Evolutionary conservation across 92 coral and sea anemone genomes (phyloP), one percentile per base, ranked within the genome.

Genomic region (Scolanthus callimorphus): DNA sequence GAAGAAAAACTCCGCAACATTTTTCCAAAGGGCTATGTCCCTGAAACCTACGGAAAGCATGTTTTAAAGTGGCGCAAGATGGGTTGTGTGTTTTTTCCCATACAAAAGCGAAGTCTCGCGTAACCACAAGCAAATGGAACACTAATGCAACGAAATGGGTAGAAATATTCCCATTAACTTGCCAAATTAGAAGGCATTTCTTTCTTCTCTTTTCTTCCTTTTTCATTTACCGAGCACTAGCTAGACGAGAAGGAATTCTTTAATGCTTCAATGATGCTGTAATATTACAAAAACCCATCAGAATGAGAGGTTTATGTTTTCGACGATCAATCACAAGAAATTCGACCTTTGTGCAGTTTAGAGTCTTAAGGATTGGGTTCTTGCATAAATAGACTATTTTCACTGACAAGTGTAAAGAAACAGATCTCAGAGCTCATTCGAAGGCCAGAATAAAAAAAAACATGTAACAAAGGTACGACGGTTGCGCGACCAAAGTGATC

Each of bases 341-440:
- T 46, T 46, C 52, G 52, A 46, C 52, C 52, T 46, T 34, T 34
- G 15, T 15, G 6, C 41, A 6, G 41, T 6, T 34, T 6, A 34
- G 41, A 6, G 6, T 6, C 8, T 34, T 6, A n/a, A n/a, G n/a
- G n/a, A n/a, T n/a, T n/a, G n/a, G n/a, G n/a, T n/a, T n/a, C n/a
- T n/a, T 46, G 19, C 4, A 46, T 46, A 46, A 46, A 46, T 20
- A 46, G 52, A 46, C 22, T 11, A 34, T 20, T 46, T 46, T 46
- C 52, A 21, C 52, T 46, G 52, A 46, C 52, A 46, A 46, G 52
- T 46, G 52, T 21, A 46, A 46, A 9, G 52, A 46, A 46, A 46
- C 52, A 46, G 52, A 46, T 21, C 4, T 46, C 6, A 46, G 17
- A 46, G 15, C 6, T 34, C 6, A 6, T 34, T 6, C 41, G 15